A percentile compares a stretch with the other conserved stretches of the same genome.
Evolutionary conservation across 1,140 invertebrate species (phyloP).

Genomic region (Harpegnathos saltator): DNA sequence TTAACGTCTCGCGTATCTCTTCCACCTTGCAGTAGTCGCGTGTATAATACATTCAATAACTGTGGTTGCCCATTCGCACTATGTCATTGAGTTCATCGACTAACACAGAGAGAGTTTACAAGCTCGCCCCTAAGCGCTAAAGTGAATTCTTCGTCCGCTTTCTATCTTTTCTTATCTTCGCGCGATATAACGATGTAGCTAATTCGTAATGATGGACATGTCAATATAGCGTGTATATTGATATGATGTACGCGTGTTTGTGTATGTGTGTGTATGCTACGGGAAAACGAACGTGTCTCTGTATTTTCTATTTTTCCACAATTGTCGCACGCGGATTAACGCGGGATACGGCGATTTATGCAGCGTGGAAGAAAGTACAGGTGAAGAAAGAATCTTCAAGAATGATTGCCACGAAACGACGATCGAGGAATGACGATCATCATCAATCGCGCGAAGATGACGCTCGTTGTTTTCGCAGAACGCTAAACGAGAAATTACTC

Average conservation of each 20-base stretch:
- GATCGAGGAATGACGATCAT: constrained; percentile 17
- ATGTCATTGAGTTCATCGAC: constrained; percentile 44
- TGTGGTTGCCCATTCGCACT: constrained; percentile 48
- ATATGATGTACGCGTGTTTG: too few relatives aligned
- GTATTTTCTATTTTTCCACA: neutral
- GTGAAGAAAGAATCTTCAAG: neutral
- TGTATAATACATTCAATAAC: constrained; percentile 73
- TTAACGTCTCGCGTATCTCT: constrained; percentile 40
- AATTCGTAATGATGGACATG: constrained; percentile 43
- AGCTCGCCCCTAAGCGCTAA: constrained; percentile 55
- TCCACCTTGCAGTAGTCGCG: neutral
- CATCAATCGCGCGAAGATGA: constrained; percentile 51
- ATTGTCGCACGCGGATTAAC: neutral
- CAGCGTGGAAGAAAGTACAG: neutral
- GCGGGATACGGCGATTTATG: constrained; percentile 1
- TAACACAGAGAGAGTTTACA: constrained; percentile 66
- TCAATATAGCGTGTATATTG: constrained; percentile 41
- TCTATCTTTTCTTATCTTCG: constrained; percentile 3
- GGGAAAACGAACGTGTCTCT: constrained; percentile 34
- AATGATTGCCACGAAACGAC: neutral
- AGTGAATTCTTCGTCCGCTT: constrained; percentile 21
- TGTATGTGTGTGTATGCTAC: neutral
- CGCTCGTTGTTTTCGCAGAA: constrained; percentile 12
- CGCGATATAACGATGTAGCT: constrained; percentile 53
- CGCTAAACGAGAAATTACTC: neutral